Base-by-base conservation (phyloP, 2,888 invertebrate species). In the Yponomeuta sedellus region DNA sequence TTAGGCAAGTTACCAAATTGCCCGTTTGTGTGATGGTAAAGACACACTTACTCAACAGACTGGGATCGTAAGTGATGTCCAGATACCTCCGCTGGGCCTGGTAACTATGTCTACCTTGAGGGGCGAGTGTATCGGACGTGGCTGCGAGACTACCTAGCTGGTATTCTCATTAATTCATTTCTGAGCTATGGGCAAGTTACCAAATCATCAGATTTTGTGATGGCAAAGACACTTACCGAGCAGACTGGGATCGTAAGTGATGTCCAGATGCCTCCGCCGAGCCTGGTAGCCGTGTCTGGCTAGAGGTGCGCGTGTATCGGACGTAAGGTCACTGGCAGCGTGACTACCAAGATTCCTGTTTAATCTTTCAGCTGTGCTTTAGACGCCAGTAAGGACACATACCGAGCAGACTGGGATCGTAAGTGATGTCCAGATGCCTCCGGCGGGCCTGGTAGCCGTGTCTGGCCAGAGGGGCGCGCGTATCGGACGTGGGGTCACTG, bases 281-380 rank as follows among this genome's bases (percentile, higher is more conserved):
- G 94, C 94, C 90, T 94, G 93, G 72, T 93, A 93, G 0, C 95
- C 95, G 74, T 94, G 92, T 52, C 94, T 79, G 64, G 93, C 91
- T 39, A 93, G 80, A 0, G 95, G 94, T 0, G 93, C 94, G 78
- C 94, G 93, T 34, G 94, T 76, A 69, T 94, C 93, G 0, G 94
- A 94, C 34, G 92, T 85, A 52, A 92, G 93, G 71, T 94, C 92
- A 0, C 81, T 82, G 19, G 94, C 88, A 1, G 57, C n/a, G 28
- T 28, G 5, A n/a, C n/a, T n/a, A n/a, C n/a, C n/a, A n/a, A n/a
- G n/a, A n/a, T n/a, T n/a, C n/a, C n/a, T n/a, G n/a, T n/a, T n/a
- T n/a, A n/a, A n/a, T n/a, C n/a, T n/a, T n/a, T n/a, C n/a, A n/a
- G n/a, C n/a, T n/a, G n/a, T n/a, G n/a, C n/a, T n/a, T n/a, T n/a